phyloP scores from a whole-genome alignment of 2,888 invertebrate genomes.

The Leptinotarsa peninsularis region DNA sequence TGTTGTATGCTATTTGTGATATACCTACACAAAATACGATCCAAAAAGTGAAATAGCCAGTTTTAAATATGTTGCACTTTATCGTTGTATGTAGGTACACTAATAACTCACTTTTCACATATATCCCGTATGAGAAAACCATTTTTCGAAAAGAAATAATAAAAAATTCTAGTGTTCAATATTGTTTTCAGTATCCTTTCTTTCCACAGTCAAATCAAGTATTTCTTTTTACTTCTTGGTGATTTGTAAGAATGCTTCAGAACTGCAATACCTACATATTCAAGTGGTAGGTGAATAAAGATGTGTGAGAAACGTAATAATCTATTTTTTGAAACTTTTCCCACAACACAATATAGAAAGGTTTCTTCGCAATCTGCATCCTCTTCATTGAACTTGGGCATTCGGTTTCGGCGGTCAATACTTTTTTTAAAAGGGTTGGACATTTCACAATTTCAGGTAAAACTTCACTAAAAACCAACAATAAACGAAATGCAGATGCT shows the following conservation, averaged over 20 bases:
- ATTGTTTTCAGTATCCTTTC: no score
- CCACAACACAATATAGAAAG: slow-evolving; percentile 23
- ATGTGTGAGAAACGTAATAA: slow-evolving; percentile 17
- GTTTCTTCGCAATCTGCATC: slow-evolving; percentile 15
- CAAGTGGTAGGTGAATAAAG: not conserved
- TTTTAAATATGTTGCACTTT: no score
- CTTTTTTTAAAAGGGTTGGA: slow-evolving; percentile 45
- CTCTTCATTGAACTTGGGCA: slow-evolving; percentile 20
- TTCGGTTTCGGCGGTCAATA: slow-evolving; percentile 39
- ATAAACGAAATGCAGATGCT: slow-evolving; percentile 24
- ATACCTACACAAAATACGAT: no score
- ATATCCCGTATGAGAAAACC: no score
- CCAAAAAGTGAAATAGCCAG: no score
- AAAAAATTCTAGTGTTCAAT: no score
- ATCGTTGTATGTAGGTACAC: no score
- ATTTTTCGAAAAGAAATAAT: no score
- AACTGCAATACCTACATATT: not conserved
- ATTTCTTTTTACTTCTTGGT: not conserved
- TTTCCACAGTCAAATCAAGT: not conserved
- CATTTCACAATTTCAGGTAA: slow-evolving; percentile 41
- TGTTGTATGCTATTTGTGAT: no score
- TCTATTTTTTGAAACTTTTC: slow-evolving; percentile 23
- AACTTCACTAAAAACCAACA: slow-evolving; percentile 30
- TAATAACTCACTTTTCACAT: no score
- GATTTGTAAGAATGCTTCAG: not conserved